phyloP scores from a whole-genome alignment of 2,797 vertebrate genomes.

The Pseudomugil gertrudae region DNA sequence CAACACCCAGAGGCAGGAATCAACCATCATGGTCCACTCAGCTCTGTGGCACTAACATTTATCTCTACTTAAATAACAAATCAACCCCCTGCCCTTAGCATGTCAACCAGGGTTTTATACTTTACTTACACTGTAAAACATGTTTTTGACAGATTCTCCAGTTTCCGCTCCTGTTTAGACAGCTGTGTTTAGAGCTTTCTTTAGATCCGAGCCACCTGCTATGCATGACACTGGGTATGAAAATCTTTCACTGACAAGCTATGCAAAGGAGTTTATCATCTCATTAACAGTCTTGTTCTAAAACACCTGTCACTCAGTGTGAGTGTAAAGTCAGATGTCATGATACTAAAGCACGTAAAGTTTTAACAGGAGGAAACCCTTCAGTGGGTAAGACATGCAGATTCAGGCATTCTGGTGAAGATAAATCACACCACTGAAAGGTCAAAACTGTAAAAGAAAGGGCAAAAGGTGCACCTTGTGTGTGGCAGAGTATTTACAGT shows the following conservation, averaged over 20 bases:
- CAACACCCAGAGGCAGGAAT: constrained; percentile 42
- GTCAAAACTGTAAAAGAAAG: constrained; percentile 52
- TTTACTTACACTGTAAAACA: neutral
- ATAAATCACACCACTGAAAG: constrained; percentile 46
- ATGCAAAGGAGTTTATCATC: constrained; percentile 17
- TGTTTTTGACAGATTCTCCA: constrained; percentile 11
- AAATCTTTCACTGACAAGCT: constrained; percentile 10
- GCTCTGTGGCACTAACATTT: constrained; percentile 11
- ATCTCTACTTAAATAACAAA: constrained; percentile 1
- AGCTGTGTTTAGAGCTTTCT: neutral
- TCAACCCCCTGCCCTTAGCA: neutral
- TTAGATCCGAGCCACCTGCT: constrained; percentile 21
- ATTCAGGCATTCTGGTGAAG: constrained; percentile 18
- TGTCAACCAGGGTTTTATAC: constrained; percentile 25
- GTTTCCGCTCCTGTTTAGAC: neutral
- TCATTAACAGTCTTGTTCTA: constrained; percentile 8
- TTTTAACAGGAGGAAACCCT: constrained; percentile 6
- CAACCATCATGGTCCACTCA: constrained; percentile 34
- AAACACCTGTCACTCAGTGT: neutral
- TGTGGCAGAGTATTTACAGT: constrained; percentile 45
- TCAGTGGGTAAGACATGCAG: constrained; percentile 9
- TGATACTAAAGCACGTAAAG: neutral
- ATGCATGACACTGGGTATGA: neutral
- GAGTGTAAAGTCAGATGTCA: neutral
- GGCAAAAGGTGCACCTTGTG: constrained; percentile 24